phyloP scores from a whole-genome alignment of 2,113 vertebrate species.

The Ptilonorhynchus violaceus region DNA sequence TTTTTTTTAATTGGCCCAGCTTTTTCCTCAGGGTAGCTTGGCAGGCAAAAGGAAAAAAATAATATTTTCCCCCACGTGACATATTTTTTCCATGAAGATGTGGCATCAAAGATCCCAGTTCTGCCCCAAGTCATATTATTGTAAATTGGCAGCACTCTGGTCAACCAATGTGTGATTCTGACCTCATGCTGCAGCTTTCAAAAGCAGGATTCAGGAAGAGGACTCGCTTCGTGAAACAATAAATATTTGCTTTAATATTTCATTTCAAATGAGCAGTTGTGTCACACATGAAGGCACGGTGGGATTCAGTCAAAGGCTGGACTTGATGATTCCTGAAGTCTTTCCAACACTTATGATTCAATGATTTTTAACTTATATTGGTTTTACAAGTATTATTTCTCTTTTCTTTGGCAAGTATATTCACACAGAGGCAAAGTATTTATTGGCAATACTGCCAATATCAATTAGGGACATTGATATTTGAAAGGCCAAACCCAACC shows the following conservation, averaged over 20 bases:
- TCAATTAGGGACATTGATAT: background rate
- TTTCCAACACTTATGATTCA: background rate
- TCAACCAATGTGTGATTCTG: background rate
- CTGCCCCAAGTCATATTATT: background rate
- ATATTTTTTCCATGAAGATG: background rate
- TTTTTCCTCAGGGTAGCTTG: background rate
- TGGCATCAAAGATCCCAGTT: background rate
- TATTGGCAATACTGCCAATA: background rate
- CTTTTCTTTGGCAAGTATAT: background rate
- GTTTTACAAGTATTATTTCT: background rate
- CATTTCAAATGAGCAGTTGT: background rate
- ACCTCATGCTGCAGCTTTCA: background rate
- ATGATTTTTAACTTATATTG: background rate
- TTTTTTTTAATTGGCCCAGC: background rate
- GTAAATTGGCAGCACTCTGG: background rate
- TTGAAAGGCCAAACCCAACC: background rate
- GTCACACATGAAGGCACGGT: background rate
- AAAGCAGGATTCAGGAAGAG: background rate
- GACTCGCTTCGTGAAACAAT: background rate
- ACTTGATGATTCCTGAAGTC: background rate
- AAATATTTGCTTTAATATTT: background rate
- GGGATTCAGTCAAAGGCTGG: background rate
- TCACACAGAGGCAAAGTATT: background rate
- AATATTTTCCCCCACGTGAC: fast-evolving
- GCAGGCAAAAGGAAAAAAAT: background rate